Evolutionary conservation across 2,797 vertebrate genomes (phyloP).

Genomic region (Platalea minor): DNA sequence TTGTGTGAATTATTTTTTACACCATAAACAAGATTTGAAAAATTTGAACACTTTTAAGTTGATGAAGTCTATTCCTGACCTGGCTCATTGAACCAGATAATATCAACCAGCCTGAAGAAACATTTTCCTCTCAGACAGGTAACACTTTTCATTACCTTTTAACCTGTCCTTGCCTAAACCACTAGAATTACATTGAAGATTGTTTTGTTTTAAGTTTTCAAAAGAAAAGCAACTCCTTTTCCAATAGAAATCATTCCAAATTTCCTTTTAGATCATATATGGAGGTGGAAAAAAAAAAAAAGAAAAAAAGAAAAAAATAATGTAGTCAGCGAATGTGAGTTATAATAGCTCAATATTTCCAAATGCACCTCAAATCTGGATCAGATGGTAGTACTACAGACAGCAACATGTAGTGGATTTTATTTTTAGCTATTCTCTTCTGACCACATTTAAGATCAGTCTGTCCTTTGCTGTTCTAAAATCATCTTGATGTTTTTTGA

Average conservation of each 20-base stretch:
- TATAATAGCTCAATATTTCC: neutral
- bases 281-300: neutral
- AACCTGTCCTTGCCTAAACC: neutral
- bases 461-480: slow-evolving; percentile 34
- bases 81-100: neutral
- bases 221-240: neutral
- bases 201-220: neutral
- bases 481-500: slow-evolving; percentile 21
- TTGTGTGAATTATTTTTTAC: neutral
- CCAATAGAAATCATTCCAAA: neutral
- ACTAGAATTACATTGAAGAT: neutral
- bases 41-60: neutral
- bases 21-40: neutral
- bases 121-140: neutral
- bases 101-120: neutral
- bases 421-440: slow-evolving; percentile 15
- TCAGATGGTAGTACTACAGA: neutral
- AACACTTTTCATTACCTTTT: neutral
- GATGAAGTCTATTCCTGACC: neutral
- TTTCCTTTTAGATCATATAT: neutral
- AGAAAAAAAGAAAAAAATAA: neutral
- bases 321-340: neutral
- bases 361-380: neutral
- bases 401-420: neutral
- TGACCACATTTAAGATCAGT: slow-evolving; percentile 12